Conservation (phyloP, 2,888 invertebrate genomes). For the Synanthedon andrenaeformis region DNA sequence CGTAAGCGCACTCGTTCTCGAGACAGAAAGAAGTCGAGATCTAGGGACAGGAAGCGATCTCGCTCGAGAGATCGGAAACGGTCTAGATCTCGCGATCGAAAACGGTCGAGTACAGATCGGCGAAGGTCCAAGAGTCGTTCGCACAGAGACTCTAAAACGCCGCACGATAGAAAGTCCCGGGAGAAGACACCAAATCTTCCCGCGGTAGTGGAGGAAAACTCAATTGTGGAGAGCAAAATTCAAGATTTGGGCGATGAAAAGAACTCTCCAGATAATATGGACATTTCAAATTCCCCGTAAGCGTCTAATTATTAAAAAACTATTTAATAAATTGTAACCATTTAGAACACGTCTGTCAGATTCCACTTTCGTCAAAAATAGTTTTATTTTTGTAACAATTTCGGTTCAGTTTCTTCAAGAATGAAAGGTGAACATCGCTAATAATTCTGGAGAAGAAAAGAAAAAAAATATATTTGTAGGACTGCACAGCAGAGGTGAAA, state of each 20-base stretch:
- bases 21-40: conserved; percentile 57
- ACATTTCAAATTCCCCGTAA: conserved; percentile 82
- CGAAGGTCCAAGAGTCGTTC: conserved; percentile 55
- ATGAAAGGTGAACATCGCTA: too few species aligned
- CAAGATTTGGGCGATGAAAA: conserved; percentile 65
- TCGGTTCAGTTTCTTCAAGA: too few species aligned
- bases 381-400: too few species aligned
- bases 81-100: conserved; percentile 53
- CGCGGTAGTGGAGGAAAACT: conserved; percentile 31
- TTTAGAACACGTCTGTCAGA: too few species aligned
- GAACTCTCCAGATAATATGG: conserved; percentile 79
- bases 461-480: too few species aligned
- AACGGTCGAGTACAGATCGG: conserved; percentile 52
- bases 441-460: too few species aligned
- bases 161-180: conserved; percentile 47
- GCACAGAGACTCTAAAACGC: conserved; percentile 51
- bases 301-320: conserved; percentile 7
- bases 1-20: conserved; percentile 69
- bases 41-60: conserved; percentile 59
- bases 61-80: conserved; percentile 57
- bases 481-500: too few species aligned
- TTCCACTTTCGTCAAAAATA: too few species aligned
- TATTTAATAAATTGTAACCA: not conserved
- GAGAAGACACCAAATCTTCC: conserved; percentile 42
- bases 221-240: conserved; percentile 28